These are phyloP conservation scores for Labeo catla DNA, from an alignment of 2,113 vertebrate species.

Conservation along the genomic window DNA sequence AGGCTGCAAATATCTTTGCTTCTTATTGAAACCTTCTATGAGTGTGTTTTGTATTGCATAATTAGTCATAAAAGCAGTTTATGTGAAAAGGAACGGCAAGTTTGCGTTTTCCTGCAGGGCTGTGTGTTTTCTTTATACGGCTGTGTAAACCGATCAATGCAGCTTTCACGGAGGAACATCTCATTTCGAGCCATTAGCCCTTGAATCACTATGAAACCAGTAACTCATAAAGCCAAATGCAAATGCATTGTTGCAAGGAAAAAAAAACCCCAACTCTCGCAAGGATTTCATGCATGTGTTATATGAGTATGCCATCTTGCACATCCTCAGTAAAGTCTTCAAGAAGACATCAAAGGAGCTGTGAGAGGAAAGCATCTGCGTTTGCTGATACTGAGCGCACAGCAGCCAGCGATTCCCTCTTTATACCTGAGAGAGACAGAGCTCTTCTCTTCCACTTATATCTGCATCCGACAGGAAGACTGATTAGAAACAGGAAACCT, in stretches of 20 bases:
- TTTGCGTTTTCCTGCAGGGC: background rate
- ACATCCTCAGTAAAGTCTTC: background rate
- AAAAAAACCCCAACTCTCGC: background rate
- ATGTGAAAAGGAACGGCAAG: background rate
- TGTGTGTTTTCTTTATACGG: background rate
- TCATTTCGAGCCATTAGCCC: background rate
- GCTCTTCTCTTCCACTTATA: slow-evolving; percentile 14
- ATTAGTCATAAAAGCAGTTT: background rate
- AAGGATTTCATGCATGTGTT: background rate
- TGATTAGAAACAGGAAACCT: slow-evolving; percentile 21
- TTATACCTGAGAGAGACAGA: slow-evolving; percentile 1
- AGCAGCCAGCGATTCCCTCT: background rate
- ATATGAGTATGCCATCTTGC: background rate
- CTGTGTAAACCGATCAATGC: background rate
- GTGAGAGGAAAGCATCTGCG: slow-evolving; percentile 17
- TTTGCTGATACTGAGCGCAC: slow-evolving; percentile 16
- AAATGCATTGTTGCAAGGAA: slow-evolving; percentile 2
- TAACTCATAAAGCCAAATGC: background rate
- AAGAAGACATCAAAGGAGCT: slow-evolving; percentile 6
- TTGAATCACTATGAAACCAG: background rate
- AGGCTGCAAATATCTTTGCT: no score
- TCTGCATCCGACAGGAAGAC: slow-evolving; percentile 27
- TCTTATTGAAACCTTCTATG: no score
- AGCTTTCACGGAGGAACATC: background rate
- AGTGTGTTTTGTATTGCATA: background rate